Evolutionary conservation across 2,113 vertebrate genomes (phyloP).

Genomic region (Pygoscelis adeliae): DNA sequence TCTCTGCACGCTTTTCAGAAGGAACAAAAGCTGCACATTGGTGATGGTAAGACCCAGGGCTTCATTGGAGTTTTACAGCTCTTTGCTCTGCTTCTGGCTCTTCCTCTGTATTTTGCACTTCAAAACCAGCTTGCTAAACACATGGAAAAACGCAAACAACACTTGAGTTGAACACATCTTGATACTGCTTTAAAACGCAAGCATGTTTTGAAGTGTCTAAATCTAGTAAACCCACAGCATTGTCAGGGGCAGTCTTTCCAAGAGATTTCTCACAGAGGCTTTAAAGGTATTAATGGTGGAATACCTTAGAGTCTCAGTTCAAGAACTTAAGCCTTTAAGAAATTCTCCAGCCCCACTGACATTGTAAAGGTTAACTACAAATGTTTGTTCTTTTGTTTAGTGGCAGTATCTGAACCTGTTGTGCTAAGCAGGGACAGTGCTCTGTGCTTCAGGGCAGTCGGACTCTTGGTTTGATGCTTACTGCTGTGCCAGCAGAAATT

Average conservation of each 20-base stretch:
- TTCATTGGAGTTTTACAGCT: neutral
- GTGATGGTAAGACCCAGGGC: neutral
- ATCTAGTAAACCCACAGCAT: neutral
- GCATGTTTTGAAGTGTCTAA: neutral
- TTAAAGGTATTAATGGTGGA: slow-evolving; percentile 49
- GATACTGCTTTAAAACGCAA: neutral
- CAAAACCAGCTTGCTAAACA: neutral
- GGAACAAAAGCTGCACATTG: neutral
- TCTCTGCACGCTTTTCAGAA: neutral
- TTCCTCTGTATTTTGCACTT: neutral
- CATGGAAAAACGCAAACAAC: neutral
- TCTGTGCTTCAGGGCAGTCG: slow-evolving; percentile 2
- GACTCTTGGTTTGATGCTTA: neutral
- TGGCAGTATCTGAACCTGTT: neutral
- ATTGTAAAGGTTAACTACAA: slow-evolving; percentile 60
- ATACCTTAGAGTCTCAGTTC: slow-evolving; percentile 36
- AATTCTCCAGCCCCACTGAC: slow-evolving; percentile 21
- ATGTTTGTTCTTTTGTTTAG: slow-evolving; percentile 8
- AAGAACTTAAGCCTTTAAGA: slow-evolving; percentile 61
- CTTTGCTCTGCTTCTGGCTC: neutral
- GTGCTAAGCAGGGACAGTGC: neutral
- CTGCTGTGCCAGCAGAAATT: slow-evolving; percentile 38
- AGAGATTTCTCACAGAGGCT: slow-evolving; percentile 36
- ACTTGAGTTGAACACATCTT: neutral
- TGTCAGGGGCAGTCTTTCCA: neutral